phyloP scores from a whole-genome alignment of 1,140 invertebrate genomes.

The Pissodes strobi region DNA sequence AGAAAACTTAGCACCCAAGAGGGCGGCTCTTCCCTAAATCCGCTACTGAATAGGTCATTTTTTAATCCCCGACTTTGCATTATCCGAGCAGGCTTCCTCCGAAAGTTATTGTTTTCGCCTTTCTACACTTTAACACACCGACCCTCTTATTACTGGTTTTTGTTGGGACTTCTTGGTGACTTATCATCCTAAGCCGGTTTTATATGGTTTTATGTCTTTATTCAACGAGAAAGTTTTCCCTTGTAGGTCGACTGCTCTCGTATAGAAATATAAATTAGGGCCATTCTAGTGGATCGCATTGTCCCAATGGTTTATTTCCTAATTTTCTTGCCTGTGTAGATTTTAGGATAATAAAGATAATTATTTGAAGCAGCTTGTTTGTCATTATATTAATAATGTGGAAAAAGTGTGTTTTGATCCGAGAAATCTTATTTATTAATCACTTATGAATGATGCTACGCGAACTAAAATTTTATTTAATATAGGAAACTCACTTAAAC shows the following conservation, averaged over 20 bases:
- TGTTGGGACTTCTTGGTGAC: slow-evolving; percentile 6
- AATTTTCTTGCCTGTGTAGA: neutral
- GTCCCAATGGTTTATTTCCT: slow-evolving; percentile 5
- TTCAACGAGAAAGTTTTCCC: slow-evolving; percentile 7
- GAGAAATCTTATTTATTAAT: too few relatives aligned
- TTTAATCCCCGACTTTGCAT: slow-evolving; percentile 1
- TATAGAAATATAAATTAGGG: slow-evolving; percentile 14
- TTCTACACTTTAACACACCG: slow-evolving; percentile 2
- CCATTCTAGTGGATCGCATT: slow-evolving; percentile 12
- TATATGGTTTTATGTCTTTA: slow-evolving; percentile 14
- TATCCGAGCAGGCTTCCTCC: neutral
- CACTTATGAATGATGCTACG: too few relatives aligned
- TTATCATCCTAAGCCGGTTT: slow-evolving; percentile 19
- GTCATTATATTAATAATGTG: too few relatives aligned
- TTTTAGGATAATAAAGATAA: neutral
- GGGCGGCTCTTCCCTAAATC: neutral
- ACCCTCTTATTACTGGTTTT: slow-evolving; percentile 10
- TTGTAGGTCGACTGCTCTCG: neutral
- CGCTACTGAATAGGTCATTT: neutral
- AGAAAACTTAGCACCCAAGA: too few relatives aligned
- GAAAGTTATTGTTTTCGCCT: slow-evolving; percentile 5
- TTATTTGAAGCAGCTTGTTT: too few relatives aligned
- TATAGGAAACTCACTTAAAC: too few relatives aligned
- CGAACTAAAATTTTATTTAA: too few relatives aligned
- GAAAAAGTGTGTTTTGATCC: too few relatives aligned